Conservation (phyloP, 2,888 invertebrate species). For the Drosophila pseudotakahashii region DNA sequence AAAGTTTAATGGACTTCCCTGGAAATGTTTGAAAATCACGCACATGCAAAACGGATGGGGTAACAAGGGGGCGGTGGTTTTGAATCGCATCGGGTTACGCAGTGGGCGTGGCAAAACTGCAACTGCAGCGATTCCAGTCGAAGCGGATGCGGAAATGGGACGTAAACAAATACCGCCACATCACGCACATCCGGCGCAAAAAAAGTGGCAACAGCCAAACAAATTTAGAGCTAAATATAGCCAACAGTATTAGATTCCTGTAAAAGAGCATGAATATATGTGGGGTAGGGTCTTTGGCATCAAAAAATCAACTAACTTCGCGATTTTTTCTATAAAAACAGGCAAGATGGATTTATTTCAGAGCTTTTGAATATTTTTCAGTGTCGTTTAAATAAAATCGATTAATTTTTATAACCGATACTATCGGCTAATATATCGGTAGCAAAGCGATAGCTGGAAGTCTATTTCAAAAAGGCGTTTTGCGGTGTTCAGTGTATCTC, state of each 20-base stretch:
- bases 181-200: slow-evolving; percentile 63
- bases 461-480: too few species aligned
- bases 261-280: background rate
- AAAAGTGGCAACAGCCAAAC: slow-evolving; percentile 37
- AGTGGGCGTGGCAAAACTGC: slow-evolving; percentile 32
- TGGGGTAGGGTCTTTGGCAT: too few species aligned
- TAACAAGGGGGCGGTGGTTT: background rate
- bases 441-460: too few species aligned
- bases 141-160: slow-evolving; percentile 73
- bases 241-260: background rate
- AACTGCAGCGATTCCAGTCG: slow-evolving; percentile 43
- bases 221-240: slow-evolving; percentile 14
- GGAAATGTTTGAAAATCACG: slow-evolving; percentile 73
- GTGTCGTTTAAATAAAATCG: too few species aligned
- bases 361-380: too few species aligned
- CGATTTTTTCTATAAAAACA: too few species aligned
- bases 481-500: too few species aligned
- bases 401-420: too few species aligned
- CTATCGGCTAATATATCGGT: too few species aligned
- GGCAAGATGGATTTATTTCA: too few species aligned
- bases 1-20: slow-evolving; percentile 59
- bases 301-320: too few species aligned
- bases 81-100: slow-evolving; percentile 57
- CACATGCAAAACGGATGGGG: slow-evolving; percentile 41
- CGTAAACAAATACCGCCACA: slow-evolving; percentile 65